These are phyloP conservation scores for Apteryx owenii DNA, from an alignment of 2,113 vertebrate species.

Conservation along the genomic window DNA sequence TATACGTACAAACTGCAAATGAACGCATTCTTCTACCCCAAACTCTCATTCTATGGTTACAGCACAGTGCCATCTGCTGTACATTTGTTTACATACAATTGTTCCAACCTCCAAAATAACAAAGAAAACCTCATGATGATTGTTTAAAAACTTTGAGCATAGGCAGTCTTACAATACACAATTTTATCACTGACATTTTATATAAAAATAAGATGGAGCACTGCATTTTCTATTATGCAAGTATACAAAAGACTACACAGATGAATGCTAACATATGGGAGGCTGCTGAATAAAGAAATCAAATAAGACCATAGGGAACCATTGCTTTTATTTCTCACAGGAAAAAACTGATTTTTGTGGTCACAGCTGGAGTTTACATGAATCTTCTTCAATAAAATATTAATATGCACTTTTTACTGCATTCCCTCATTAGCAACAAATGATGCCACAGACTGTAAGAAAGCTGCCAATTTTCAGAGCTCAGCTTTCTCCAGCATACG, in stretches of 20 bases:
- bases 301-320: conserved; percentile 6
- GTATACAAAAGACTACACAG: conserved; percentile 40
- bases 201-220: not conserved
- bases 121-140: not conserved
- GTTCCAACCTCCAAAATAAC: not conserved
- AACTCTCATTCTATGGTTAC: conserved; percentile 38
- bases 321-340: conserved; percentile 28
- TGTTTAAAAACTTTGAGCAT: conserved; percentile 42
- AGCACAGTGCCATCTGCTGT: conserved; percentile 79
- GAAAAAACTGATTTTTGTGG: not conserved
- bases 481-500: not conserved
- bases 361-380: conserved; percentile 32
- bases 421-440: conserved; percentile 47
- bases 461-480: conserved; percentile 6
- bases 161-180: not conserved
- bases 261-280: conserved; percentile 1
- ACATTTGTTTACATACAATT: not conserved
- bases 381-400: conserved; percentile 66
- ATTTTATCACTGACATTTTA: not conserved
- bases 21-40: not conserved
- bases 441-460: not conserved
- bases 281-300: conserved; percentile 57
- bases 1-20: not conserved
- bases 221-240: not conserved
- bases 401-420: conserved; percentile 4